These are phyloP conservation scores for Vesta saturnalis DNA, from an alignment of 2,888 invertebrate species.

Conservation along the genomic window DNA sequence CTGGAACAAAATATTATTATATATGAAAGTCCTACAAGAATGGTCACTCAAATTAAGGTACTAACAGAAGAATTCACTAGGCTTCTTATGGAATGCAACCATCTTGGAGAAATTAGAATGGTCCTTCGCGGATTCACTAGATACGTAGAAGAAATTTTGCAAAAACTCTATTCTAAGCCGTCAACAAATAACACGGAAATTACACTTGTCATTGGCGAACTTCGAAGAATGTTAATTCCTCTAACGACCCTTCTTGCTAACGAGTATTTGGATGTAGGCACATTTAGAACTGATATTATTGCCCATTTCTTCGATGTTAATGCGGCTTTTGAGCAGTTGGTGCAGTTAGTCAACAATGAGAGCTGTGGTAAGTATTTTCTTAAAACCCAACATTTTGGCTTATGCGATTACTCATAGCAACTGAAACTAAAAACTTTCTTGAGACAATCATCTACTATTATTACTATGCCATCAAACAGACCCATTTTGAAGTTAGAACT, in stretches of 20 bases:
- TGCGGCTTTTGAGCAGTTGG: not conserved
- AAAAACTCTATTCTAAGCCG: not conserved
- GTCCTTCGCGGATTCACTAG: not conserved
- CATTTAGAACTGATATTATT: not conserved
- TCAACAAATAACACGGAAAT: not conserved
- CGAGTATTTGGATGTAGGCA: not conserved
- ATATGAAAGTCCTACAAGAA: not conserved
- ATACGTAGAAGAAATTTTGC: not conserved
- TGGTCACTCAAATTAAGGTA: not conserved
- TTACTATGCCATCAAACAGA: slow-evolving; percentile 1
- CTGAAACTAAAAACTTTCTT: not conserved
- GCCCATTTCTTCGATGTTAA: not conserved
- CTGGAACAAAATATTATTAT: not conserved
- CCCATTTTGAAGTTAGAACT: slow-evolving; percentile 6
- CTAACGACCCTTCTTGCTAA: not conserved
- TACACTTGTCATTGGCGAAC: not conserved
- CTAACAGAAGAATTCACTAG: not conserved
- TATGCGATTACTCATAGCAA: not conserved
- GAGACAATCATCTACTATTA: not conserved
- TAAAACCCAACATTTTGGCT: no score
- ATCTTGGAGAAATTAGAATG: not conserved
- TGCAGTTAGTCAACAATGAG: not conserved
- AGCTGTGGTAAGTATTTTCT: not conserved
- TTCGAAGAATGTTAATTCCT: not conserved
- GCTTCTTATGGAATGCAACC: not conserved